Evolutionary conservation across 1,140 invertebrate genomes (phyloP).

Genomic region (Drosophila arawakana): DNA sequence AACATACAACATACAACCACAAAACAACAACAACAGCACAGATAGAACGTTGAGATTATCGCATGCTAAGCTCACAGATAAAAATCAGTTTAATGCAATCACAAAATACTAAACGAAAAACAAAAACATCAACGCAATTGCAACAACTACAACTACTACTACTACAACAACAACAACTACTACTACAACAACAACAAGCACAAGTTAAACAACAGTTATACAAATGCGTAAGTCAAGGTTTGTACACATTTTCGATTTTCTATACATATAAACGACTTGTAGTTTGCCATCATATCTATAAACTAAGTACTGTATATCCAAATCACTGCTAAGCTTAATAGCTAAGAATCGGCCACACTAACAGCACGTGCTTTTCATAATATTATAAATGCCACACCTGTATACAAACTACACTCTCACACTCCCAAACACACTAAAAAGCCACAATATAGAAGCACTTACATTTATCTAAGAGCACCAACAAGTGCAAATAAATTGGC

Average conservation of each 20-base stretch:
- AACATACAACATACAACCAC: constrained; percentile 44
- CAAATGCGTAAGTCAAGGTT: constrained; percentile 82
- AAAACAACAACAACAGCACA: constrained; percentile 45
- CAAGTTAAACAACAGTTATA: constrained; percentile 51
- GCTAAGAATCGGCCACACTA: constrained; percentile 41
- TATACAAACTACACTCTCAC: constrained; percentile 14
- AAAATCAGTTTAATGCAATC: constrained; percentile 65
- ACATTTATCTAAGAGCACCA: constrained; percentile 1
- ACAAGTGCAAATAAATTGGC: constrained; percentile 21
- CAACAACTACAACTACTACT: constrained; percentile 65
- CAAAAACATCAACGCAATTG: constrained; percentile 70
- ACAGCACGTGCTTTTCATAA: constrained; percentile 34
- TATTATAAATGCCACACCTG: constrained; percentile 7
- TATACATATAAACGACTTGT: constrained; percentile 20
- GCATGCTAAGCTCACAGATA: constrained; percentile 75
- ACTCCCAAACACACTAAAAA: constrained; percentile 5
- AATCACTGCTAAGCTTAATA: constrained; percentile 23
- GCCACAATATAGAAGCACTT: background rate
- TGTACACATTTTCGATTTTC: constrained; percentile 69
- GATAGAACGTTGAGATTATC: constrained; percentile 70
- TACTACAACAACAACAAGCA: constrained; percentile 68
- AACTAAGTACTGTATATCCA: constrained; percentile 8
- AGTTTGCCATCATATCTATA: constrained; percentile 38
- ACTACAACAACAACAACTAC: constrained; percentile 47
- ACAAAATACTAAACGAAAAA: constrained; percentile 68